These are phyloP conservation scores for Pollenia griseotomentosa DNA, from an alignment of 2,888 invertebrate species.

Conservation along the genomic window DNA sequence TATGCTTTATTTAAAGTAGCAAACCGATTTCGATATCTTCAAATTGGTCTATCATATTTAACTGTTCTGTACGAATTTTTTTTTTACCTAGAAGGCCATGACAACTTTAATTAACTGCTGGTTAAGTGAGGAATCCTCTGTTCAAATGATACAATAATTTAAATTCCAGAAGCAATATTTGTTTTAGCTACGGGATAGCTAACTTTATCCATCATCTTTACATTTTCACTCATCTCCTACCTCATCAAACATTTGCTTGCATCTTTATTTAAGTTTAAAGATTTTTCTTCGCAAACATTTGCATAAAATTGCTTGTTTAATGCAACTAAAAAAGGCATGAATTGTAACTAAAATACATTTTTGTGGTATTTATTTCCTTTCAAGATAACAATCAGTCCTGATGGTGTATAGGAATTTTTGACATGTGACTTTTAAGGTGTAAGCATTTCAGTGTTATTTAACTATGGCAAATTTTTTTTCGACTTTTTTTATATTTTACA, in stretches of 20 bases:
- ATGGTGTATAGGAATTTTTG: constrained; percentile 54
- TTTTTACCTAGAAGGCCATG: too few relatives aligned
- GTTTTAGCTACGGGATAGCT: too few relatives aligned
- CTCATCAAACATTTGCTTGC: constrained; percentile 16
- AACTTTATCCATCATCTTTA: too few relatives aligned
- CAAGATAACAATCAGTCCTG: constrained; percentile 71
- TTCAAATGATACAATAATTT: too few relatives aligned
- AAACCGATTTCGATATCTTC: too few relatives aligned
- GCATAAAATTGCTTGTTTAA: constrained; percentile 57
- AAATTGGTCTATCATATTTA: too few relatives aligned
- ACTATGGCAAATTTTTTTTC: not conserved
- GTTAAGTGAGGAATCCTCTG: too few relatives aligned
- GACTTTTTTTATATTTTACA: not conserved
- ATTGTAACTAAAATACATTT: constrained; percentile 54
- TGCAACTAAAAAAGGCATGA: constrained; percentile 23
- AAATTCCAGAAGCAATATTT: too few relatives aligned
- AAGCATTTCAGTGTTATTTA: constrained; percentile 21
- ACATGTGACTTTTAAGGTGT: constrained; percentile 59
- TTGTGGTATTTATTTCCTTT: constrained; percentile 69
- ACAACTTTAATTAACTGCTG: too few relatives aligned
- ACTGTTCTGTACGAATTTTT: too few relatives aligned
- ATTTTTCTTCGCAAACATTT: constrained; percentile 37
- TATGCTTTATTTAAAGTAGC: too few relatives aligned
- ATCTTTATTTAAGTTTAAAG: not conserved
- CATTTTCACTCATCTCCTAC: constrained; percentile 2